Percentiles rank a stretch among this genome's conserved stretches.
Evolutionary conservation across 2,888 invertebrate species (phyloP).

Genomic region (Diaprepes abbreviatus): DNA sequence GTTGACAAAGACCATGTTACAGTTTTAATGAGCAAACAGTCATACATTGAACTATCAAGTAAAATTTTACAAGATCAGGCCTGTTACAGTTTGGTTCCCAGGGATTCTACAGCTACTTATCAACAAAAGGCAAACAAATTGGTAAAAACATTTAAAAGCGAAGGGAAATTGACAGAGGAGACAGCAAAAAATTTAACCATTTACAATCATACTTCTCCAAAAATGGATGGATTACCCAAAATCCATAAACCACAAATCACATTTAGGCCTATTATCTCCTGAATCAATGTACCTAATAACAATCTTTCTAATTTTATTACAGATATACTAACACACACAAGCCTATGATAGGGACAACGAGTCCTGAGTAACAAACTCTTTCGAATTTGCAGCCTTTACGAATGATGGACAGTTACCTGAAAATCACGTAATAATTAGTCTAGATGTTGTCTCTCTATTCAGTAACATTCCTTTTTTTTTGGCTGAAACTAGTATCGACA

Average conservation of each 20-base stretch:
- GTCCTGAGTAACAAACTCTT: too few species aligned
- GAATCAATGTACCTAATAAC: background rate
- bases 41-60: background rate
- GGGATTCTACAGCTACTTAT: background rate
- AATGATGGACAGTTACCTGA: background rate
- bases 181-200: background rate
- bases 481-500: too few species aligned
- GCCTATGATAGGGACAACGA: too few species aligned
- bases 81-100: background rate
- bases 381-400: too few species aligned
- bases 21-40: background rate
- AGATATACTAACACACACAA: too few species aligned
- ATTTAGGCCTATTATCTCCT: background rate
- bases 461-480: background rate
- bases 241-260: background rate
- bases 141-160: background rate
- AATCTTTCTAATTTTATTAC: too few species aligned
- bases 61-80: background rate
- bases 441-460: background rate
- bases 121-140: background rate
- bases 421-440: background rate
- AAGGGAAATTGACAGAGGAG: background rate
- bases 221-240: background rate
- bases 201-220: background rate
- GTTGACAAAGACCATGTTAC: background rate